phyloP scores from a whole-genome alignment of 2,797 vertebrate genomes.

The Poeciliopsis presidionis region DNA sequence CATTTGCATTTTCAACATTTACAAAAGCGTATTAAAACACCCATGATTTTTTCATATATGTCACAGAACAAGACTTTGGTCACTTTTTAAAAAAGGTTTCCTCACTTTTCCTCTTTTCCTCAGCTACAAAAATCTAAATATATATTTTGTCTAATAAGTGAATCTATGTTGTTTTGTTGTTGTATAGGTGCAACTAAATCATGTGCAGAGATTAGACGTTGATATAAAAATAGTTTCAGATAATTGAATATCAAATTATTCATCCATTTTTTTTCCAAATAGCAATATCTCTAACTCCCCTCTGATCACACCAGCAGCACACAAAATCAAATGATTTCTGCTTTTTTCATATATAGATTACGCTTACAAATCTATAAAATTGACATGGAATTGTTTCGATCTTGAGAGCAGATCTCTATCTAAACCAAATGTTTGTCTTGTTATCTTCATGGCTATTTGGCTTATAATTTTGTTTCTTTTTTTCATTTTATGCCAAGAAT shows the following conservation, averaged over 20 bases:
- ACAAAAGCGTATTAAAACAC: not conserved
- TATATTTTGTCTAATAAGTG: not conserved
- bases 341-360: not conserved
- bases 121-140: not conserved
- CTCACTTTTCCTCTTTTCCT: not conserved
- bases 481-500: not conserved
- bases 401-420: too few relatives aligned
- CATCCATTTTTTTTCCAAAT: not conserved
- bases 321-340: not conserved
- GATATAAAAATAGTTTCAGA: not conserved
- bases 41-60: not conserved
- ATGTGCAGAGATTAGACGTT: not conserved
- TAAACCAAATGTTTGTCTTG: not conserved
- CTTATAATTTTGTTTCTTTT: not conserved
- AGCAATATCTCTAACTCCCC: not conserved
- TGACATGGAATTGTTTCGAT: not conserved
- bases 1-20: not conserved
- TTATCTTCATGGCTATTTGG: not conserved
- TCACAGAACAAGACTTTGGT: not conserved
- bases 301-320: not conserved
- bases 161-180: not conserved
- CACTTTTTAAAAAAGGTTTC: not conserved
- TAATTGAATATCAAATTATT: not conserved
- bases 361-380: not conserved
- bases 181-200: not conserved